Evolutionary conservation across 2,113 vertebrate genomes (phyloP).

Genomic region (Rhinogobius similis): DNA sequence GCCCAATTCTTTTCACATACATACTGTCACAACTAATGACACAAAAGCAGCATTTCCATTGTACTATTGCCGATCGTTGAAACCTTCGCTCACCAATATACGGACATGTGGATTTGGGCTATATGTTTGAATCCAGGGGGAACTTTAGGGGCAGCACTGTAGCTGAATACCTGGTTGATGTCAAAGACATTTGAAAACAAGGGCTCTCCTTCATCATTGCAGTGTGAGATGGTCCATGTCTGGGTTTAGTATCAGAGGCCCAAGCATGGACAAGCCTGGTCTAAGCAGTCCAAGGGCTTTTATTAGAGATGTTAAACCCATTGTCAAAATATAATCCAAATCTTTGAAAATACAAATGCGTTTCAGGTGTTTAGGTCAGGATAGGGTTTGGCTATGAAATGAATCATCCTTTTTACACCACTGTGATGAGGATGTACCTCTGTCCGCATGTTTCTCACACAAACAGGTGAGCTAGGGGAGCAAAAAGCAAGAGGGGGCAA

Average conservation of each 20-base stretch:
- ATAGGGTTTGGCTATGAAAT: neutral
- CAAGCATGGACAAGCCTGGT: neutral
- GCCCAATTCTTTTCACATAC: conserved; percentile 34
- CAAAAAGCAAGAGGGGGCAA: neutral
- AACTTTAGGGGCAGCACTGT: conserved; percentile 5
- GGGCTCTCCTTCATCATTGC: neutral
- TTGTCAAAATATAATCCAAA: neutral
- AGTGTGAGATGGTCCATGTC: neutral
- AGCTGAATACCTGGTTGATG: conserved; percentile 16
- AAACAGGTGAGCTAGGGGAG: neutral
- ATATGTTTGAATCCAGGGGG: neutral
- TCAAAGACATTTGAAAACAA: conserved; percentile 37
- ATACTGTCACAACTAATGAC: conserved; percentile 15
- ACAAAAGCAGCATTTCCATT: neutral
- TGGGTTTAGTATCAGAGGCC: neutral
- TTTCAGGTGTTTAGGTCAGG: neutral
- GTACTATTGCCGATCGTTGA: neutral
- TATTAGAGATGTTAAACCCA: neutral
- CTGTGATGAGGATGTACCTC: neutral
- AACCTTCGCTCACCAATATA: neutral
- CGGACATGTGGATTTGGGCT: neutral
- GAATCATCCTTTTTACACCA: neutral
- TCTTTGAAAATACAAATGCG: neutral
- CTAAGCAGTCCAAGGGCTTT: neutral
- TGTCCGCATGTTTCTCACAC: conserved; percentile 17